These are phyloP conservation scores for Hyperoplus immaculatus DNA, from an alignment of 2,797 vertebrate species.

Conservation along the genomic window DNA sequence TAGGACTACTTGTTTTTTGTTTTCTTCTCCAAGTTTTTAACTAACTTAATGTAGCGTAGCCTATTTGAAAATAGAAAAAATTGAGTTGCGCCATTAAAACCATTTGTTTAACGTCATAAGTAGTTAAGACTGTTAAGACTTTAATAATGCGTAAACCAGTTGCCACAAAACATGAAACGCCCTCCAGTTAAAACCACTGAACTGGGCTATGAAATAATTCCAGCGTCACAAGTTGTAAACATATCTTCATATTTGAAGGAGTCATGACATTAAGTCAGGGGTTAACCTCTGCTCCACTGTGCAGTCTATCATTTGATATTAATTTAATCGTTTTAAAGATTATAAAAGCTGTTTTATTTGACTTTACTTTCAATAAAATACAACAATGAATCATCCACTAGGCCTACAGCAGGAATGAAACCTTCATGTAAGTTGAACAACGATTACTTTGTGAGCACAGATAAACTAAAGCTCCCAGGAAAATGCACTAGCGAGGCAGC, in stretches of 20 bases:
- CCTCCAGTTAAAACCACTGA: background rate
- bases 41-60: background rate
- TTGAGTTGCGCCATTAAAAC: background rate
- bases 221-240: background rate
- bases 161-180: background rate
- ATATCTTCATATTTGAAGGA: background rate
- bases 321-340: background rate
- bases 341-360: background rate
- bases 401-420: background rate
- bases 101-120: background rate
- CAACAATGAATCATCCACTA: background rate
- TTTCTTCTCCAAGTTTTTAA: background rate
- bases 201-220: background rate
- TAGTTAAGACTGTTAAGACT: background rate
- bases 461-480: background rate
- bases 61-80: background rate
- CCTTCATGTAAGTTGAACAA: background rate
- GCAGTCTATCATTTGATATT: background rate
- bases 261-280: background rate
- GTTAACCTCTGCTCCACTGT: background rate
- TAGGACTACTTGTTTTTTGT: background rate
- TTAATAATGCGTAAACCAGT: background rate
- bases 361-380: background rate
- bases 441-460: background rate
- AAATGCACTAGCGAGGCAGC: background rate